Evolutionary conservation across 2,888 invertebrate species (phyloP), one percentile per base, ranked within the genome.

Genomic region (Enchytraeus crypticus): DNA sequence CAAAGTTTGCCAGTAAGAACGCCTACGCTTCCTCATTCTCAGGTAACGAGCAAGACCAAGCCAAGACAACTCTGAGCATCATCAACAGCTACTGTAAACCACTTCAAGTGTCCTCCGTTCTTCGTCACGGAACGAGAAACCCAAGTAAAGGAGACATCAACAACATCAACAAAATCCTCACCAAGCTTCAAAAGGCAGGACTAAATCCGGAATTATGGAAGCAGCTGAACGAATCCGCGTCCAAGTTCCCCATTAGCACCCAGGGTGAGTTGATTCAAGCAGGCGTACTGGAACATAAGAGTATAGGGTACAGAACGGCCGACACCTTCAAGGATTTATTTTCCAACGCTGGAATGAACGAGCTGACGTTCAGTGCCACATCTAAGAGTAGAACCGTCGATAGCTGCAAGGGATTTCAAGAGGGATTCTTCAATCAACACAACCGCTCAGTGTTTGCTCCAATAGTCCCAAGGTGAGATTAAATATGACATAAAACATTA

Each of bases 81-180:
- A 38, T 38, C 38, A 38, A 38, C 38, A 38, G 38, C 38, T 38
- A 54, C 43, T 60, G 60, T 26, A 32, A 33, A 49, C 60, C 56
- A 21, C 4, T 60, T 21, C 60, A 60, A 18, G 43, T 49, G 29
- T 29, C 32, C 30, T 30, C 33, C 4, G 32, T 60, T 23, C 27
- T 45, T n/a, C 38, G 60, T 14, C 60, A 60, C 26, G 60, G 60
- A 11, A 60, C 53, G 26, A 43, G 60, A 18, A 57, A 60, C 57
- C 60, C 60, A 11, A 47, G 60, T 26, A 47, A 45, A n/a, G 38
- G 27, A 11, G 60, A 60, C 47, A 27, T 60, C 30, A 26, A 60
- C 27, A 32, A 26, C 4, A 34, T 21, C 5, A 4, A 21, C 18
- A 5, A 18, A 23, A 5, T 60, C 21, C 21, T 32, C 5, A 30